phyloP scores from a whole-genome alignment of 2,797 vertebrate species.

The Gallinago solitaria region DNA sequence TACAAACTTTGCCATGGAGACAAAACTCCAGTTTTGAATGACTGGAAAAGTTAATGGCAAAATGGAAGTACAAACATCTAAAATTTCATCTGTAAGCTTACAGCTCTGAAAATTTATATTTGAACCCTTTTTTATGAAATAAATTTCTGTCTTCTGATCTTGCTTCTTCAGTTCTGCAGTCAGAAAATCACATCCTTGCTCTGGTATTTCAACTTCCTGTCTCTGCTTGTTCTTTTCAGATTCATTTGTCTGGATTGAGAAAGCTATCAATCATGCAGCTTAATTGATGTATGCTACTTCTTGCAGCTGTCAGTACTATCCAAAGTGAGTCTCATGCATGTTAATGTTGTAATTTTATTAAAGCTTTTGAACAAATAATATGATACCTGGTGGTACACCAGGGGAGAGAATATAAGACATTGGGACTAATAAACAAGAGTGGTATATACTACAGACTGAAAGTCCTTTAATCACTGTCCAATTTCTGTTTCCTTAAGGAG shows the following conservation, averaged over 20 bases:
- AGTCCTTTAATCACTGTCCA: neutral
- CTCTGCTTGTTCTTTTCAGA: neutral
- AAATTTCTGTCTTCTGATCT: neutral
- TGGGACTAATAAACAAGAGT: neutral
- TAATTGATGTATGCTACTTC: conserved; percentile 1
- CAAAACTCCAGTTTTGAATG: neutral
- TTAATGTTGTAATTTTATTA: conserved; percentile 52
- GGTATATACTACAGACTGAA: neutral
- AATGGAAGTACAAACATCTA: neutral
- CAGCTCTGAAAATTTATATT: neutral
- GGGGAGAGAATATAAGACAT: neutral
- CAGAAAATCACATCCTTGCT: neutral
- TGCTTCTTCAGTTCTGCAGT: neutral
- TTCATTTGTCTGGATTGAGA: neutral
- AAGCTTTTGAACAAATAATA: conserved; percentile 31
- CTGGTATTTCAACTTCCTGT: neutral
- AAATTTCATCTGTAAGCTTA: neutral
- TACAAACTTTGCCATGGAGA: neutral
- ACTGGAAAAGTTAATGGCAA: neutral
- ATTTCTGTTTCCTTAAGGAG: neutral
- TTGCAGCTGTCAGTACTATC: neutral
- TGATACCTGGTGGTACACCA: neutral
- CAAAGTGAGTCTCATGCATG: conserved; percentile 23
- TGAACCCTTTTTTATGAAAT: neutral
- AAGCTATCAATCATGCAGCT: conserved; percentile 4